Conservation (phyloP, 2,888 invertebrate species). For the Plagodis pulveraria region DNA sequence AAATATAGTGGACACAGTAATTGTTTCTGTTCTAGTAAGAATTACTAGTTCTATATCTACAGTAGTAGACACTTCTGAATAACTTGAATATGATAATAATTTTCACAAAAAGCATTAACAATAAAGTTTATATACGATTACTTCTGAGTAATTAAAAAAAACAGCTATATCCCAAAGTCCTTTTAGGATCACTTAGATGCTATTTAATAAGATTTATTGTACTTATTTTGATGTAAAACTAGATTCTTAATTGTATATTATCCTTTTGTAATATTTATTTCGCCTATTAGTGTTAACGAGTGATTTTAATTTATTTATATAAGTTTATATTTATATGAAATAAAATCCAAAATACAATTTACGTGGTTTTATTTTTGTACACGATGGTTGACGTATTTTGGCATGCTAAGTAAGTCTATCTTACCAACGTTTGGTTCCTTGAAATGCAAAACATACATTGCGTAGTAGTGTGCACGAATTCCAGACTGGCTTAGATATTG, state of each 20-base stretch:
- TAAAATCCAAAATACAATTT: conserved; percentile 12
- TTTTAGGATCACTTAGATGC: conserved; percentile 38
- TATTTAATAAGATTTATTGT: conserved; percentile 24
- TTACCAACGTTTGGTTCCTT: background rate
- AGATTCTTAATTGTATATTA: conserved; percentile 7
- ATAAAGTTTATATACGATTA: conserved; percentile 27
- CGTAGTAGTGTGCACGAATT: too few relatives aligned
- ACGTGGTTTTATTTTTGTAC: conserved; percentile 7
- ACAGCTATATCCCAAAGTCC: conserved; percentile 70
- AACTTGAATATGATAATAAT: background rate
- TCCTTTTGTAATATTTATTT: conserved; percentile 23
- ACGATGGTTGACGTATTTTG: background rate
- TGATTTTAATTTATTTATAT: conserved; percentile 21
- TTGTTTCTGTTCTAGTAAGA: too few relatives aligned
- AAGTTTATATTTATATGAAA: conserved; percentile 13
- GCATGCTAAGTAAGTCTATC: background rate
- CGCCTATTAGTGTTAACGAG: conserved; percentile 21
- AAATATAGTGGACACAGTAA: too few relatives aligned
- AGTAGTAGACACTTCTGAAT: background rate
- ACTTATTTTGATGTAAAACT: conserved; percentile 26
- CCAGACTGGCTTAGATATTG: too few relatives aligned
- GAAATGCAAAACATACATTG: background rate
- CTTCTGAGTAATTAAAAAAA: conserved; percentile 36
- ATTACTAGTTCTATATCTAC: too few relatives aligned
- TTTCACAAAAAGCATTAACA: background rate